These are phyloP conservation scores for Lasioglossum leucozonium DNA, from an alignment of 2,888 invertebrate genomes.

Conservation along the genomic window DNA sequence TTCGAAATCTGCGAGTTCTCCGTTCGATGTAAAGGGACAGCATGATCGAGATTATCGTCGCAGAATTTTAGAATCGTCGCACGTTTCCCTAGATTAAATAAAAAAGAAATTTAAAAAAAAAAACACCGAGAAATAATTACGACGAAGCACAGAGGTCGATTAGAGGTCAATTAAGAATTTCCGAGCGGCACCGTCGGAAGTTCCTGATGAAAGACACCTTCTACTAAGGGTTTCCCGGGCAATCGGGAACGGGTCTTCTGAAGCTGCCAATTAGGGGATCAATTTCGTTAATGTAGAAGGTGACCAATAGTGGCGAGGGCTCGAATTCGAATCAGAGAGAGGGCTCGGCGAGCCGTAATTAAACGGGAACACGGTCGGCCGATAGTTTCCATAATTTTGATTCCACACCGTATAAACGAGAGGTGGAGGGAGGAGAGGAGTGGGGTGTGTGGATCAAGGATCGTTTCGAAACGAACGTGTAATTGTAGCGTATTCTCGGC, in stretches of 20 bases:
- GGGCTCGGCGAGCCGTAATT: not conserved
- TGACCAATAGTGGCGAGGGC: not conserved
- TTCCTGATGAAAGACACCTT: not conserved
- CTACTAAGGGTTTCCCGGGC: not conserved
- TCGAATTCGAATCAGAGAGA: not conserved
- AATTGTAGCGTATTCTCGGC: not conserved
- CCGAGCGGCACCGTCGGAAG: not conserved
- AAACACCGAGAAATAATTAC: not conserved
- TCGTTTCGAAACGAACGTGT: not conserved
- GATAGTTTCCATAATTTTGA: constrained; percentile 22
- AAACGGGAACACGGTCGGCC: constrained; percentile 10
- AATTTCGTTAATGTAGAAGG: constrained; percentile 10
- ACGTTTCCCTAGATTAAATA: not conserved
- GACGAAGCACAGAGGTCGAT: not conserved
- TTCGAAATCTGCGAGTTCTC: not conserved
- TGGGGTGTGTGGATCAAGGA: not conserved
- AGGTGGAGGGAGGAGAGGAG: too few relatives aligned
- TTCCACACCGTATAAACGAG: not conserved
- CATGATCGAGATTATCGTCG: not conserved
- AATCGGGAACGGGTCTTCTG: not conserved
- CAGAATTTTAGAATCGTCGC: not conserved
- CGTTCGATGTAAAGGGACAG: not conserved
- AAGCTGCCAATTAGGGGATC: not conserved
- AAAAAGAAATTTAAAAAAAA: not conserved
- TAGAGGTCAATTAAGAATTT: not conserved